A percentile compares a stretch with the other conserved stretches of the same genome.
phyloP scores from a whole-genome alignment of 2,113 vertebrate species.

The Tretioscincus oriximinensis region DNA sequence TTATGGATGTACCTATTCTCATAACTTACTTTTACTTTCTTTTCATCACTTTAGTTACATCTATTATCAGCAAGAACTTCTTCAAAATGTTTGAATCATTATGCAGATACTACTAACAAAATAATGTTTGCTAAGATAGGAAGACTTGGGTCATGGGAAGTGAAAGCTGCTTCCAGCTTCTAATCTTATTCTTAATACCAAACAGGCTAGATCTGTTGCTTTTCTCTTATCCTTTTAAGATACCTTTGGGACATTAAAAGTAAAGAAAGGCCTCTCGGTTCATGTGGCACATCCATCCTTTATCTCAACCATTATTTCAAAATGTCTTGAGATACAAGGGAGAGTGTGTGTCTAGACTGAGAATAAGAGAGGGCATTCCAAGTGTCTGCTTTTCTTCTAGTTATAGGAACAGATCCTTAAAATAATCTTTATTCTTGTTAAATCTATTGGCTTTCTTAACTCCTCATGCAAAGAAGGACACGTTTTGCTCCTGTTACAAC shows the following conservation, averaged over 20 bases:
- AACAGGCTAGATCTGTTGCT: neutral
- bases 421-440: neutral
- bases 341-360: too few species aligned
- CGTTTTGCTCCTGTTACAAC: neutral
- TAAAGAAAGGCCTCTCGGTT: neutral
- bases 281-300: neutral
- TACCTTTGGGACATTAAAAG: neutral
- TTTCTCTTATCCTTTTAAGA: neutral
- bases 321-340: neutral
- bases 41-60: neutral
- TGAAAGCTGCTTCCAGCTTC: neutral
- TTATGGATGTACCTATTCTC: too few species aligned
- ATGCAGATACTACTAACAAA: neutral
- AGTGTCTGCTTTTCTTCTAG: neutral
- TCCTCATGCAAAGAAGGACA: neutral
- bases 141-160: neutral
- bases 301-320: neutral
- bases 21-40: neutral
- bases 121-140: neutral
- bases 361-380: too few species aligned
- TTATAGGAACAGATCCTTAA: neutral
- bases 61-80: neutral
- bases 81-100: neutral
- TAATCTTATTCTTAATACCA: neutral
- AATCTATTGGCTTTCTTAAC: neutral